Percentiles rank a stretch among this genome's conserved stretches.
phyloP scores from a whole-genome alignment of 2,797 vertebrate genomes.

The Myoxocephalus aenaeus region DNA sequence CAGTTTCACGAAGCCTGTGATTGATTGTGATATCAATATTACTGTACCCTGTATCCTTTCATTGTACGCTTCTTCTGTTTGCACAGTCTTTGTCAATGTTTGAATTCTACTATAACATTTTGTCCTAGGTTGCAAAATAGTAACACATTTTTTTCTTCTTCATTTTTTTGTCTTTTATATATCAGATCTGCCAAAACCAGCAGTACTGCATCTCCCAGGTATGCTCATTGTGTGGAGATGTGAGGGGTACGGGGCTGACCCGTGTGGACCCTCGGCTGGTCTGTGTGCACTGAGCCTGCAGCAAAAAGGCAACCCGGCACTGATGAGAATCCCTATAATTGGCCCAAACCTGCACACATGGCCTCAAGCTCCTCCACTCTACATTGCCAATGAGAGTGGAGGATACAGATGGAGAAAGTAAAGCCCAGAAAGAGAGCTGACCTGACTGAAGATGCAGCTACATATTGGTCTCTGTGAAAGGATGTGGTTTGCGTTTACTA shows the following conservation, averaged over 20 bases:
- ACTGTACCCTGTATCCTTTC: no score
- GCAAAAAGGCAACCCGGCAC: constrained; percentile 72
- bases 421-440: constrained; percentile 66
- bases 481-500: constrained; percentile 37
- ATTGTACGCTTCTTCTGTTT: background rate
- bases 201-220: constrained; percentile 70
- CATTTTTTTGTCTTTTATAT: constrained; percentile 29
- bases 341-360: constrained; percentile 80
- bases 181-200: constrained; percentile 60
- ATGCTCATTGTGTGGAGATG: constrained; percentile 75
- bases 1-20: constrained; percentile 1
- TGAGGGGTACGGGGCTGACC: constrained; percentile 76
- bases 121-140: constrained; percentile 10
- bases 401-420: constrained; percentile 67
- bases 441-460: constrained; percentile 68
- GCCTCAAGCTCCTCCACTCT: constrained; percentile 76
- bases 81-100: constrained; percentile 8
- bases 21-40: background rate
- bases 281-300: constrained; percentile 75
- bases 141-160: background rate
- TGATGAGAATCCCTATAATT: constrained; percentile 86
- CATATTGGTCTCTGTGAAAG: constrained; percentile 45
- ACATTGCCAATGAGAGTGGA: constrained; percentile 78
- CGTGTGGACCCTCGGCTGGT: constrained; percentile 75
- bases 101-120: constrained; percentile 10